Conservation (phyloP, 2,113 vertebrate genomes). For the Calyptomena viridis region DNA sequence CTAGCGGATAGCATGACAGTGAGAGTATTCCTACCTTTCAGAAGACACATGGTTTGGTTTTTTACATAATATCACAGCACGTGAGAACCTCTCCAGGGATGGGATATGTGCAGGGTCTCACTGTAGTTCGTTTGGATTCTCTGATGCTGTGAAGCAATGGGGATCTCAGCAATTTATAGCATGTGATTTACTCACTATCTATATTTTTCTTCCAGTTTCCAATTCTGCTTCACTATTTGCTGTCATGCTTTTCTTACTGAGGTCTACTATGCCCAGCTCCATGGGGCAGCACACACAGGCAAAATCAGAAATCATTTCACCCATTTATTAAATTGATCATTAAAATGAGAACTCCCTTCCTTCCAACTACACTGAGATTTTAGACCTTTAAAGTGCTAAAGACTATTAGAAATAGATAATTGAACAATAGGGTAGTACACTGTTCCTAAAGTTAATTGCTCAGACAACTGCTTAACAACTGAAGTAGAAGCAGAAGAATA, state of each 20-base stretch:
- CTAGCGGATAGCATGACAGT: background rate
- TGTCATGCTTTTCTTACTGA: background rate
- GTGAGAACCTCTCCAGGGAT: background rate
- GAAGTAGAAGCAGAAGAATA: background rate
- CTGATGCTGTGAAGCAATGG: background rate
- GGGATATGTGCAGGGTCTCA: background rate
- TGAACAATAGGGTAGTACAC: background rate
- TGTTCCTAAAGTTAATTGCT: background rate
- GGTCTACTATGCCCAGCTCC: accelerated
- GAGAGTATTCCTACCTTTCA: background rate
- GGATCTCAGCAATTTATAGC: background rate
- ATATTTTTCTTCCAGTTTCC: background rate
- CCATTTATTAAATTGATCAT: background rate
- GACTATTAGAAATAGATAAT: background rate
- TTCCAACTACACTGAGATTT: background rate
- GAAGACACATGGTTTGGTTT: background rate
- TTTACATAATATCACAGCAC: background rate
- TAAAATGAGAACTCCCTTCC: background rate
- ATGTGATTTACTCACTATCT: background rate
- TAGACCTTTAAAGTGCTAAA: background rate
- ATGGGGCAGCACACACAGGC: background rate
- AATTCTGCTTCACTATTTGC: background rate
- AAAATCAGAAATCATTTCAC: background rate
- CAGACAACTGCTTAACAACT: background rate
- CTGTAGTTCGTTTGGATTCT: background rate